Base-by-base conservation (phyloP, 2,113 vertebrate species). In the Eudorcas thomsonii region DNA sequence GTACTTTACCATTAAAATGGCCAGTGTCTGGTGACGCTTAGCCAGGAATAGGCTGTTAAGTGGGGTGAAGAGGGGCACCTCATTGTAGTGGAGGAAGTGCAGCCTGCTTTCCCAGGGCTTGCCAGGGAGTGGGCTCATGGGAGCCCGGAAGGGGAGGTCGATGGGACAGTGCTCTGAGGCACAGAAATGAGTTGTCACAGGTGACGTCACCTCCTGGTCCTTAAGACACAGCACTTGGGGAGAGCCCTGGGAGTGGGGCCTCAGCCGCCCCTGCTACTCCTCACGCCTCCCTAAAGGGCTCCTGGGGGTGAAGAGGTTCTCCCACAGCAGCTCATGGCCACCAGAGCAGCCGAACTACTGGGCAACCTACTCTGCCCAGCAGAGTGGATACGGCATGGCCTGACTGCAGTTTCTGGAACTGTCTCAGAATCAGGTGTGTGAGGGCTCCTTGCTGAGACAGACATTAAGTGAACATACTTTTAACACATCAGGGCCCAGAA, bases 331-430 rank as follows among this genome's bases (percentile, higher is more conserved):
- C 64, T 67, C 7, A 2, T 28, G 48, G 48, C 50, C 21, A 28
- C 59, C 52, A 60, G 50, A 45, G 52, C 78, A 80, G 26, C 50
- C 21, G 48, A 39, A 67, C 26, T 13, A 52, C 36, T 1, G 4
- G 39, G 48, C 57, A 55, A 30, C 83, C 30, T 80, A n/a, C 19
- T 7, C 50, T 7, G 26, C 36, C 30, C 15, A 14, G 45, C 87
- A 55, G 50, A 21, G 28, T 0, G 7, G 13, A 17, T 33, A 25
- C 0, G 12, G 39, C 1, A 2, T 13, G 43, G 43, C 78, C 48
- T 48, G 21, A 28, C 0, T 13, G 21, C 26, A 48, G 52, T 52
- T 89, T 64, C 74, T 64, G 16, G 39, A 59, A 30, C 45, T 25
- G 10, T 52, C 39, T 62, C 12, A 30, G 55, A 30, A 45, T 57